phyloP scores from a whole-genome alignment of 2,797 vertebrate species.

The Apogon talboti region DNA sequence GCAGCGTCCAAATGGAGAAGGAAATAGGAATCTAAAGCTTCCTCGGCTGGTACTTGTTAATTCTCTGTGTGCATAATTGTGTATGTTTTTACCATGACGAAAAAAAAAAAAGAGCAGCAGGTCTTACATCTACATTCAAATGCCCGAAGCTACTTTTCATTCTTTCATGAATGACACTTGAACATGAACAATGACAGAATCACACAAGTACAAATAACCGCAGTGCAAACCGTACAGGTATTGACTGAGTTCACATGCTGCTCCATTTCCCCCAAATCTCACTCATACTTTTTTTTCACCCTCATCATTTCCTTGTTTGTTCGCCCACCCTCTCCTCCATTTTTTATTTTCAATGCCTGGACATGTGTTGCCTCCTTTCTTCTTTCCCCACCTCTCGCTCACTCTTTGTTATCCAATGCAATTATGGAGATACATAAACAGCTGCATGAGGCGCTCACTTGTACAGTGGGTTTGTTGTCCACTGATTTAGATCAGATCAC shows the following conservation, averaged over 20 bases:
- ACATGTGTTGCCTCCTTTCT: constrained; percentile 9
- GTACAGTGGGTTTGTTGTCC: constrained; percentile 17
- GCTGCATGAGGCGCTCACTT: neutral
- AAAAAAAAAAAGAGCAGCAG: constrained; percentile 46
- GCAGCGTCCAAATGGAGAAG: constrained; percentile 58
- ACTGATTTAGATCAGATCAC: constrained; percentile 51
- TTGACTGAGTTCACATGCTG: constrained; percentile 12
- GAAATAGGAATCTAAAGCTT: constrained; percentile 59
- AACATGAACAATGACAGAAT: constrained; percentile 15
- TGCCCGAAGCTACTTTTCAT: constrained; percentile 5
- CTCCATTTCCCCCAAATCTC: constrained; percentile 3
- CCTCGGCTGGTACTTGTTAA: constrained; percentile 57
- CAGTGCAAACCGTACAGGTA: constrained; percentile 1
- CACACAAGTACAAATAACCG: constrained; percentile 19
- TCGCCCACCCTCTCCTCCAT: neutral
- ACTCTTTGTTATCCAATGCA: constrained; percentile 30
- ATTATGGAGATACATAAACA: constrained; percentile 28
- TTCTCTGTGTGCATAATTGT: constrained; percentile 55
- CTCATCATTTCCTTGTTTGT: constrained; percentile 22
- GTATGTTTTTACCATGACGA: constrained; percentile 14
- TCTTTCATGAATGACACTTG: neutral
- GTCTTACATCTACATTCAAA: constrained; percentile 24
- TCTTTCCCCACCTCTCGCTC: neutral
- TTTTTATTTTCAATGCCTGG: constrained; percentile 2
- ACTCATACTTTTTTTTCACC: constrained; percentile 18